Conservation (phyloP, 2,797 vertebrate genomes). For the Galago senegalensis region DNA sequence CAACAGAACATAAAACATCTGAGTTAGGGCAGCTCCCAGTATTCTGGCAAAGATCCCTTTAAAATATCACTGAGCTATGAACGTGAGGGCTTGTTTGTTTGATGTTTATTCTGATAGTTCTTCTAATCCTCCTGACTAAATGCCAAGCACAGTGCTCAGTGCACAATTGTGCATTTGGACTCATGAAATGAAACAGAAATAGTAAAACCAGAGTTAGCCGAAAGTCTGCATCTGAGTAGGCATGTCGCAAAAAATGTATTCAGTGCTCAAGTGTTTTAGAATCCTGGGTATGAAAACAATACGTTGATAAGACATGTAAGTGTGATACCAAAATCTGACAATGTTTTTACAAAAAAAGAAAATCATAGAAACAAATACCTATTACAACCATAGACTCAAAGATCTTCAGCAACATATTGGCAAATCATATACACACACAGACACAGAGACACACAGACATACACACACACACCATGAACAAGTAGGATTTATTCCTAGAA, state of each 20-base stretch:
- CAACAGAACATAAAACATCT: background rate
- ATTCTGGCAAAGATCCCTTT: background rate
- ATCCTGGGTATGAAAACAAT: background rate
- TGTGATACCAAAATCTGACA: background rate
- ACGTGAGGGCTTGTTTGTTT: background rate
- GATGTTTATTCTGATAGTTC: background rate
- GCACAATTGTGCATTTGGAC: background rate
- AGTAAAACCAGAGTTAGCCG: background rate
- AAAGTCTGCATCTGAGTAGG: background rate
- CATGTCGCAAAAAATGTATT: background rate
- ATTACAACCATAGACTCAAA: background rate
- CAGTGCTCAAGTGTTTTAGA: background rate
- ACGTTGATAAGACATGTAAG: background rate
- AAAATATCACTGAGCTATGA: background rate
- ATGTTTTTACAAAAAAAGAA: background rate
- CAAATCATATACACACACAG: background rate
- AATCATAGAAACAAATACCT: background rate
- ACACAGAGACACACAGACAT: background rate
- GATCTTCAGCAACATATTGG: background rate
- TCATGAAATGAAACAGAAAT: background rate
- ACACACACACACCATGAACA: background rate
- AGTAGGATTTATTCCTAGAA: background rate
- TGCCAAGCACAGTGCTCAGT: background rate
- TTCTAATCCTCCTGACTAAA: background rate
- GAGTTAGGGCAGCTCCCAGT: background rate